Evolutionary conservation across 2,797 vertebrate genomes (phyloP).

Genomic region (Balearica regulorum): DNA sequence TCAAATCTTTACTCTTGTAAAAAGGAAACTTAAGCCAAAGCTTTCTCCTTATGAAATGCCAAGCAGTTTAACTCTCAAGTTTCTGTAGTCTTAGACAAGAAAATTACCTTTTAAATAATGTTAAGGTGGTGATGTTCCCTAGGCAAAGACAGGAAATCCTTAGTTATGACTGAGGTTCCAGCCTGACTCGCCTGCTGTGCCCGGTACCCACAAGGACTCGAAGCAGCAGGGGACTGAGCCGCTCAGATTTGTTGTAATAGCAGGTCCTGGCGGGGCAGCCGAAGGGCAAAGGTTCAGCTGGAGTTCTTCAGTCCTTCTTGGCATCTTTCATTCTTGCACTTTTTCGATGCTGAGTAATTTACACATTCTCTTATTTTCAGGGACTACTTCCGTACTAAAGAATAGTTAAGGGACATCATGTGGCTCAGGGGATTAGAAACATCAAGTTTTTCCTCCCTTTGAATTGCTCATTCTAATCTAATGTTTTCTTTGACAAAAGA

Average conservation of each 20-base stretch:
- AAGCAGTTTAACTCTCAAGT: conserved; percentile 59
- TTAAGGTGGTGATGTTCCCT: not conserved
- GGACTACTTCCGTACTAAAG: not conserved
- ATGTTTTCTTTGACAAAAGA: not conserved
- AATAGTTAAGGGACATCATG: not conserved
- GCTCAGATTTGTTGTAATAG: not conserved
- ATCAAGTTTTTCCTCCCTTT: not conserved
- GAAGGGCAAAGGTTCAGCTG: conserved; percentile 5
- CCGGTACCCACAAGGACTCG: not conserved
- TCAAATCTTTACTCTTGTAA: conserved; percentile 67
- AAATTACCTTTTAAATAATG: conserved; percentile 45
- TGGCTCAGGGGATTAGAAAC: not conserved
- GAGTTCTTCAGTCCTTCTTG: not conserved
- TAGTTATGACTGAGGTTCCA: not conserved
- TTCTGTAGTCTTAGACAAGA: conserved; percentile 35
- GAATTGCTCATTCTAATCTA: not conserved
- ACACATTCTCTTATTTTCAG: not conserved
- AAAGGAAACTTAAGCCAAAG: conserved; percentile 59
- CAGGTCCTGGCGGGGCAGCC: not conserved
- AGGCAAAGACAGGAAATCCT: conserved; percentile 32
- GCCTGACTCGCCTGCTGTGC: not conserved
- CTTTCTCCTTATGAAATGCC: conserved; percentile 51
- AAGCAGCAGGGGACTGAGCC: not conserved
- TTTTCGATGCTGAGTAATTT: not conserved
- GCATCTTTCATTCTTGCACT: not conserved